Evolutionary conservation across 2,888 invertebrate genomes (phyloP), one percentile per base, ranked within the genome.

Genomic region (Isotomurus palustris): DNA sequence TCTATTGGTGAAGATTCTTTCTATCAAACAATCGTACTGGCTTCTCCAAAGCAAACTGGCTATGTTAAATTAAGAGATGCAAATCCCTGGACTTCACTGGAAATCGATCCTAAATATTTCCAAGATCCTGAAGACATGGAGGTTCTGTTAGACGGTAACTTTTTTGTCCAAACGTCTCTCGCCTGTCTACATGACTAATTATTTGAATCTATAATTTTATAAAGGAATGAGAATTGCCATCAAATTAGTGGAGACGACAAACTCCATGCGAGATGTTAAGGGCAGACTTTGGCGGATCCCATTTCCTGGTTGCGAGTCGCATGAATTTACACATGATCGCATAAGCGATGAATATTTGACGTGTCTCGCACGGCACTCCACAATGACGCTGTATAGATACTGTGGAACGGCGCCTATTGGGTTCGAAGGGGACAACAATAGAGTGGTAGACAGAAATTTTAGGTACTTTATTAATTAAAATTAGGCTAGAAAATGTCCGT

Each of bases 371-470:
- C 14, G 57, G 12, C 54, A 57, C 38, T 14, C 53, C 0, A 57
- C 61, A 14, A 41, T 53, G 14, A 61, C 61, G 21, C 54, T 54
- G 10, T 58, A 56, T 38, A 57, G 58, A 36, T 61, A 58, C 21
- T 52, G 57, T 41, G 57, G 51, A 5, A 61, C 61, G n/a, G 61
- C 58, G 10, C 61, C 61, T 2, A 55, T 61, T 8, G 61, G 61
- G 8, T 19, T 44, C 36, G 45, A 57, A 35, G 22, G 21, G 1
- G 29, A 28, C 21, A 52, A 57, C 14, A 55, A 55, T 8, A 41
- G 36, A 14, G 59, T 59, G 1, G 59, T 59, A 1, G 59, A 59
- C 25, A 44, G 49, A 10, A 32, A 48, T 27, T 35, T 59, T 27
- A 54, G 59, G 59, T 59, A 35, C 8, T 21, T 38, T 21, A n/a